Evolutionary conservation across 1,140 invertebrate species (phyloP).

Genomic region (Listronotus bonariensis): DNA sequence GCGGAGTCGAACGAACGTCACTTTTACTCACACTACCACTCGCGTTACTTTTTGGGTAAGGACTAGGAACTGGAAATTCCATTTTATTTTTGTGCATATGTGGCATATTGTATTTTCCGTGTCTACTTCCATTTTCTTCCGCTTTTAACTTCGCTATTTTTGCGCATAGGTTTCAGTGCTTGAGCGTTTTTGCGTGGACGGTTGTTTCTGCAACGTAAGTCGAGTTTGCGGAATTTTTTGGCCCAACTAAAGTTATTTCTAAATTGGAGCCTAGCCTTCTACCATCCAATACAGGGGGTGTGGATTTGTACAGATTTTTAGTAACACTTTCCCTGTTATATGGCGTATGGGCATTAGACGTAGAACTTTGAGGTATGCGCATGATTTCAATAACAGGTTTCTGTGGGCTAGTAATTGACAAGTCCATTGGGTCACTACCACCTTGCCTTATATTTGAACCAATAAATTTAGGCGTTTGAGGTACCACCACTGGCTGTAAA

Average conservation of each 20-base stretch:
- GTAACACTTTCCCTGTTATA: conserved; percentile 41
- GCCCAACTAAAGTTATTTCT: conserved; percentile 64
- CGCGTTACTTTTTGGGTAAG: conserved; percentile 9
- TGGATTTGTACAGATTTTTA: conserved; percentile 43
- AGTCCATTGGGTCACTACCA: conserved; percentile 59
- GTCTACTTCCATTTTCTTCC: conserved; percentile 14
- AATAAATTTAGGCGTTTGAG: conserved; percentile 53
- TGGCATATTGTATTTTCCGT: conserved; percentile 36
- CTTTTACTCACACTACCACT: conserved; percentile 13
- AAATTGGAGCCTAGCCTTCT: conserved; percentile 61
- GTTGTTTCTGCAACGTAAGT: not conserved
- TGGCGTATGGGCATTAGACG: conserved; percentile 18
- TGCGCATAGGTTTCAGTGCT: conserved; percentile 29
- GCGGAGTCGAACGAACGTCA: conserved; percentile 8
- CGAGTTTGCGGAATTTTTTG: conserved; percentile 17
- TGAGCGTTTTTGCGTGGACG: conserved; percentile 34
- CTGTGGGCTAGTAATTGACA: conserved; percentile 56
- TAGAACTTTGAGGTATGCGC: conserved; percentile 50
- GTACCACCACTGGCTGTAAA: conserved; percentile 56
- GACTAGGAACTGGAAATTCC: conserved; percentile 23
- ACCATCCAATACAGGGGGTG: conserved; percentile 46
- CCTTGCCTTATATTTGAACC: conserved; percentile 51
- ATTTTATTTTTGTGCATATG: conserved; percentile 21
- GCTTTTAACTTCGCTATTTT: conserved; percentile 24
- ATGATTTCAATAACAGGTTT: conserved; percentile 60